Percentiles rank a stretch among this genome's conserved stretches.
Conservation (phyloP, 1,140 invertebrate genomes). For the Cheumatopsyche charites region DNA sequence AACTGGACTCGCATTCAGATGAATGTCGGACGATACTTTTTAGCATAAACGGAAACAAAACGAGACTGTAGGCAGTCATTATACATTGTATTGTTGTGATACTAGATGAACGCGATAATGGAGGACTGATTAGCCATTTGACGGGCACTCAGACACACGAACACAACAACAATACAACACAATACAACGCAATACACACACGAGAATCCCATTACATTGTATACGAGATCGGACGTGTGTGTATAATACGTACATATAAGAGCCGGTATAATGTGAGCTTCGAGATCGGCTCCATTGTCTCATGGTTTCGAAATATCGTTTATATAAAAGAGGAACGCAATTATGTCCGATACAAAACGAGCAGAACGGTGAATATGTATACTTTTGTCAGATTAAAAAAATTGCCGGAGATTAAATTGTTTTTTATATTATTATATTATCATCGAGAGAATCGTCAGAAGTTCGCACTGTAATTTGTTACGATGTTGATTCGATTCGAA, state of each 20-base stretch:
- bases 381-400: not conserved
- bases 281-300: not conserved
- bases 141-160: not conserved
- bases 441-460: too few relatives aligned
- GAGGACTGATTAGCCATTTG: conserved; percentile 18
- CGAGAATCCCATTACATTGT: not conserved
- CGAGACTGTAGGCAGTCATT: conserved; percentile 18
- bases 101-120: conserved; percentile 19
- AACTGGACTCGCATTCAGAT: too few relatives aligned
- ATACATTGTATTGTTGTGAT: conserved; percentile 22
- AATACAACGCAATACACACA: too few relatives aligned
- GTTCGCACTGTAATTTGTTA: too few relatives aligned
- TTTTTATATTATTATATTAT: too few relatives aligned
- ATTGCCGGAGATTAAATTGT: not conserved
- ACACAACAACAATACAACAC: too few relatives aligned
- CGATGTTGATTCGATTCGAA: too few relatives aligned
- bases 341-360: conserved; percentile 12
- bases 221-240: not conserved
- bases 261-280: not conserved
- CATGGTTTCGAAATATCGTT: conserved; percentile 6
- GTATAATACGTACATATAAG: not conserved
- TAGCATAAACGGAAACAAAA: conserved; percentile 25
- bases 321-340: conserved; percentile 12
- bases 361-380: not conserved
- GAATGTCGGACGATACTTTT: conserved; percentile 1